A percentile compares a stretch with the other conserved stretches of the same genome.
phyloP scores from a whole-genome alignment of 2,113 vertebrate genomes.

The Xiphophorus couchianus region DNA sequence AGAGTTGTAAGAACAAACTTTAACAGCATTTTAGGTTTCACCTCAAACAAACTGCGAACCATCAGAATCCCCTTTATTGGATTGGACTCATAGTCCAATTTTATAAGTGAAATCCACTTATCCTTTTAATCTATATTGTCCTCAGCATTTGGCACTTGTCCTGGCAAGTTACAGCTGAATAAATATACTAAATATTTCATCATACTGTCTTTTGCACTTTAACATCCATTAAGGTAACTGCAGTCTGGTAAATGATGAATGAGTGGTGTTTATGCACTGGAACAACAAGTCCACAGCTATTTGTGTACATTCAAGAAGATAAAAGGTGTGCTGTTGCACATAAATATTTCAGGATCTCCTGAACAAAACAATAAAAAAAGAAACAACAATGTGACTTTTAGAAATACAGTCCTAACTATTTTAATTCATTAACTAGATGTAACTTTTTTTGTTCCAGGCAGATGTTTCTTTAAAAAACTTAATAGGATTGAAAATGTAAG shows the following conservation, averaged over 20 bases:
- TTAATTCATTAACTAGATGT: not conserved
- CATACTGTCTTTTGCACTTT: not conserved
- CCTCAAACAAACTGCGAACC: not conserved
- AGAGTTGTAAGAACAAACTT: not conserved
- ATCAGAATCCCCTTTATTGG: not conserved
- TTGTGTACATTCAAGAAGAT: not conserved
- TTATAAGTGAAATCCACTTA: constrained; percentile 2
- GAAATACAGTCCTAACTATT: not conserved
- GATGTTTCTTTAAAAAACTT: no score
- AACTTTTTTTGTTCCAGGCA: no score
- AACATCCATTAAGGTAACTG: constrained; percentile 12
- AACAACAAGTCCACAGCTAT: not conserved
- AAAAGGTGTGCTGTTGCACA: not conserved
- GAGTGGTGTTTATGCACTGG: not conserved
- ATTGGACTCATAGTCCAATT: not conserved
- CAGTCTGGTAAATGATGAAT: constrained; percentile 15
- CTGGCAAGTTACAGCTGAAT: constrained; percentile 5
- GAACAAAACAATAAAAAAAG: not conserved
- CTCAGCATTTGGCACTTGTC: not conserved
- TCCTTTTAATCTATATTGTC: not conserved
- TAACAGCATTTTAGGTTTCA: not conserved
- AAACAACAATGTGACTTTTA: not conserved
- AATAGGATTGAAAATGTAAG: no score
- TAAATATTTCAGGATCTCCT: constrained; percentile 5
- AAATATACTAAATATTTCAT: constrained; percentile 10